Evolutionary conservation across 2,797 vertebrate species (phyloP).

Genomic region (Sebastes baramenuke): DNA sequence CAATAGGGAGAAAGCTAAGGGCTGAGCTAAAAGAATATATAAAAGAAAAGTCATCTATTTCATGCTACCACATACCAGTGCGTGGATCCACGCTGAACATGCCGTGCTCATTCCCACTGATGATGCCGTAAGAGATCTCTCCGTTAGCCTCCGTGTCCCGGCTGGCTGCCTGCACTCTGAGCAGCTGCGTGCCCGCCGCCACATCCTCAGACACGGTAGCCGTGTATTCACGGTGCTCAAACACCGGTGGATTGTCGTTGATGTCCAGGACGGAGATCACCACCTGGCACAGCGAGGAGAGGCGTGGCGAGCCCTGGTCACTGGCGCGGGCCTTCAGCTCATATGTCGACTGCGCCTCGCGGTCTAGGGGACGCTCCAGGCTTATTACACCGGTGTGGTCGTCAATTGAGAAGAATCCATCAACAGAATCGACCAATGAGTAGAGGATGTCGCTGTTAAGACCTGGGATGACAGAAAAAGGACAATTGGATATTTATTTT

Average conservation of each 20-base stretch:
- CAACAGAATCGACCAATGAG: conserved; percentile 87
- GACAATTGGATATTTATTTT: neutral
- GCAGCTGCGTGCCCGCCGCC: conserved; percentile 86
- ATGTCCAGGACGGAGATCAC: conserved; percentile 93
- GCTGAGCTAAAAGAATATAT: neutral
- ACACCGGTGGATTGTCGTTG: conserved; percentile 97
- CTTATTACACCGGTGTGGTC: conserved; percentile 89
- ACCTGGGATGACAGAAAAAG: conserved; percentile 75
- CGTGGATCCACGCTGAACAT: conserved; percentile 92
- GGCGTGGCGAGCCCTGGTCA: conserved; percentile 89
- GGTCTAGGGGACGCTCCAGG: conserved; percentile 90
- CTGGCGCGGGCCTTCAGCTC: conserved; percentile 86
- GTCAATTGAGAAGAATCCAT: conserved; percentile 92
- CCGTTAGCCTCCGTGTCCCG: conserved; percentile 90
- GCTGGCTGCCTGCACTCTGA: conserved; percentile 93
- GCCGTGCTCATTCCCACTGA: conserved; percentile 94
- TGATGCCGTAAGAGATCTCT: conserved; percentile 92
- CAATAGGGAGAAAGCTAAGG: neutral
- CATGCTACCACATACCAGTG: conserved; percentile 82
- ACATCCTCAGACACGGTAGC: conserved; percentile 88
- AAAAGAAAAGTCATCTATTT: too few relatives aligned
- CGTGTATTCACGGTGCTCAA: conserved; percentile 93
- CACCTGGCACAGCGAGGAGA: conserved; percentile 86
- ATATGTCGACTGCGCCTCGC: conserved; percentile 88
- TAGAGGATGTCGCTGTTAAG: conserved; percentile 89